Evolutionary conservation across 1,140 invertebrate genomes (phyloP), one percentile per base, ranked within the genome.

Genomic region (Holotrichia oblita): DNA sequence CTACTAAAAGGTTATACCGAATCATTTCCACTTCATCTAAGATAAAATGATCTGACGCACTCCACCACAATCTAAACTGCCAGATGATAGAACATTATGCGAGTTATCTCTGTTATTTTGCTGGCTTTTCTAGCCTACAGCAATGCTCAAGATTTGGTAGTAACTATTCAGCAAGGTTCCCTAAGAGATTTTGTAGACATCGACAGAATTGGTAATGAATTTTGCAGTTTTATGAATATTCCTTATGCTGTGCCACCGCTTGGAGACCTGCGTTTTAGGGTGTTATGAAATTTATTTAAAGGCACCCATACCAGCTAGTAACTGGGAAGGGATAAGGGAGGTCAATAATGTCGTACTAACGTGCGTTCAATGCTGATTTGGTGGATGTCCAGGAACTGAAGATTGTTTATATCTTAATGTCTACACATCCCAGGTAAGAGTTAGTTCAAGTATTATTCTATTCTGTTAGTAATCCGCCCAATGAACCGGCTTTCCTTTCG

Each of bases 371-470:
- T 9, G 3, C 44, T 0, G 10, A 14, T 48, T 48, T 2, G 44
- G 44, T n/a, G 44, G 83, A 82, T 14, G 83, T 86, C 6, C 44
- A 3, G 91, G 91, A 17, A 85, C 87, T 12, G 93, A 94, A 88
- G 95, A 97, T 12, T 97, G 96, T 83, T 89, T 97, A 6, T 93
- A 93, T 84, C 87, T 97, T 12, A 97, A 96, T 84, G 91, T 97
- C 0, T 95, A 93, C 83, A 92, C 93, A n/a, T 91, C 92, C 77
- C 85, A 86, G 79, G 87, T 88, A 74, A 86, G 44, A n/a, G 0
- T 48, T 14, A 4, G 27, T 1, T 2, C 27, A 1, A 34, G 27
- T 34, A 34, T 48, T 3, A n/a, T 8, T 48, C 6, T 8, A 3
- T 48, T 14, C 3, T 48, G 10, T 48, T 12, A 3, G 27, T 34